phyloP scores from a whole-genome alignment of 1,140 invertebrate species.

The Planococcus citri region DNA sequence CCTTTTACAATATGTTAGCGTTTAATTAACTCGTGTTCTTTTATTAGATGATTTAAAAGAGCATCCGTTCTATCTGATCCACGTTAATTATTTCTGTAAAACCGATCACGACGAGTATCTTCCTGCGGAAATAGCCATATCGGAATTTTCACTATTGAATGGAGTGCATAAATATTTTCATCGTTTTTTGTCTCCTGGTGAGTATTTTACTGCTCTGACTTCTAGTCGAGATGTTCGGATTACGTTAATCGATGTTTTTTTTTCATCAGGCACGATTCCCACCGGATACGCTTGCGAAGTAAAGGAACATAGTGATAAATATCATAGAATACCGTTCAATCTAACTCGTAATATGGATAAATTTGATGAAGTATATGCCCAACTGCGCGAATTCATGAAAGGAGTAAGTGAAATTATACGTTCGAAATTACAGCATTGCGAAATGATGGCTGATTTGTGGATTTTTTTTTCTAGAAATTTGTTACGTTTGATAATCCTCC shows the following conservation, averaged over 20 bases:
- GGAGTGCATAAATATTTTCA: neutral
- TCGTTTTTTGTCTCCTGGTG: neutral
- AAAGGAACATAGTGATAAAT: neutral
- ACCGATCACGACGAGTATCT: neutral
- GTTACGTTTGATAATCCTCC: neutral
- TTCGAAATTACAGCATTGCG: no score
- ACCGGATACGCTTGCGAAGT: neutral
- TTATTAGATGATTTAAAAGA: neutral
- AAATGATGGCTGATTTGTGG: no score
- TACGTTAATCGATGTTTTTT: neutral
- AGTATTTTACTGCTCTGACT: neutral
- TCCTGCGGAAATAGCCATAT: neutral
- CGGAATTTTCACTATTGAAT: neutral
- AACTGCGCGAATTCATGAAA: neutral
- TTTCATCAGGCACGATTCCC: neutral
- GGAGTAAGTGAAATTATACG: neutral
- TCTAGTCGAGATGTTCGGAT: neutral
- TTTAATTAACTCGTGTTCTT: neutral
- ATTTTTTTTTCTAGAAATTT: neutral
- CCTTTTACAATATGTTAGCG: neutral
- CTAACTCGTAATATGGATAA: neutral
- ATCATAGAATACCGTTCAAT: neutral
- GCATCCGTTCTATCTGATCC: neutral
- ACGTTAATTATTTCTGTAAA: slow-evolving; percentile 3
- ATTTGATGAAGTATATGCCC: neutral